Evolutionary conservation across 2,888 invertebrate species (phyloP).

Genomic region (Rotaria magnacalcarata): DNA sequence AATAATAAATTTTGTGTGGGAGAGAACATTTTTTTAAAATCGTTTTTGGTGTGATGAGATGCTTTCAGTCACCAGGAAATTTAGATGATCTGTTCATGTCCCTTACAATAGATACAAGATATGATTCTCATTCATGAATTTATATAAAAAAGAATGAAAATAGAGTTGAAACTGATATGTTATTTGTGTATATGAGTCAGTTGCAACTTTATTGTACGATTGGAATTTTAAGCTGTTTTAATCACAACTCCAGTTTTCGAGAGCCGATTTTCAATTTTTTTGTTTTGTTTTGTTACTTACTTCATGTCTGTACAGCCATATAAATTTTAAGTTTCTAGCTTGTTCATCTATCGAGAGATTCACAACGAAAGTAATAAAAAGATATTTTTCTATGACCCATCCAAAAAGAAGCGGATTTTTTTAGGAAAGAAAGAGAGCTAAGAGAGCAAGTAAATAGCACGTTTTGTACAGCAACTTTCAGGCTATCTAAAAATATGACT

Average conservation of each 20-base stretch:
- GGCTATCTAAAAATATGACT: background rate
- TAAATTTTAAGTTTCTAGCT: background rate
- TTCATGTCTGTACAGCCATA: background rate
- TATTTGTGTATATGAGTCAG: background rate
- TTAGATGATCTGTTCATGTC: too few species aligned
- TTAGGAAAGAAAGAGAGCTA: background rate
- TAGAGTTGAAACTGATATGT: too few species aligned
- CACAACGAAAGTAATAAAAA: background rate
- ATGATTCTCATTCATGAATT: too few species aligned
- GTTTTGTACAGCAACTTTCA: background rate
- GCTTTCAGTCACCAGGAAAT: too few species aligned
- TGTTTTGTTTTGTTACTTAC: background rate
- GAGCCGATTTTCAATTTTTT: background rate
- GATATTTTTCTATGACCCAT: background rate
- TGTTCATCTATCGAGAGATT: background rate
- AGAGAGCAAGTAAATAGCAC: background rate
- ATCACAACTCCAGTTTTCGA: background rate
- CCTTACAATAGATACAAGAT: too few species aligned
- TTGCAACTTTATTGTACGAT: constrained; percentile 19
- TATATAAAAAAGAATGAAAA: too few species aligned
- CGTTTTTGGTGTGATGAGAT: too few species aligned
- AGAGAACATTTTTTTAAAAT: too few species aligned
- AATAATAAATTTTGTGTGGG: too few species aligned
- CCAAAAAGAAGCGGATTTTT: background rate
- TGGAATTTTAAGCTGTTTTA: background rate